Evolutionary conservation across 1,140 invertebrate species (phyloP).

Genomic region (Drosophila kurseongensis): DNA sequence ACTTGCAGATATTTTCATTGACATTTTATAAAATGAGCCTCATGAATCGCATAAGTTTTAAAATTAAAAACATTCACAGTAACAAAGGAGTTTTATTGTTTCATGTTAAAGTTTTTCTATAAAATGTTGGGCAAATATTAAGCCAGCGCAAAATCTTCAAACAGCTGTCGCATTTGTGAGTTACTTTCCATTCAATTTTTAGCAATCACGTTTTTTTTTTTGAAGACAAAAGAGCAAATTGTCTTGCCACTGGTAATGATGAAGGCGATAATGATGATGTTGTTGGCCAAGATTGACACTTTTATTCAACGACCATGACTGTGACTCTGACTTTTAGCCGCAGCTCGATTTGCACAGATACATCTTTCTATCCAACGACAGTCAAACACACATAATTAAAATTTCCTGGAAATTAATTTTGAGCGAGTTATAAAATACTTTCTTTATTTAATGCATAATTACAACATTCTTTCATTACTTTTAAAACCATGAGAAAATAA

Average conservation of each 20-base stretch:
- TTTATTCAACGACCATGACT: conserved; percentile 80
- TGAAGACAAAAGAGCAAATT: conserved; percentile 58
- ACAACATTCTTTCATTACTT: too few relatives aligned
- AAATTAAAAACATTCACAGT: not conserved
- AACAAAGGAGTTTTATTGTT: conserved; percentile 1
- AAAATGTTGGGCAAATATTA: conserved; percentile 32
- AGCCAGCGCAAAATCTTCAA: conserved; percentile 4
- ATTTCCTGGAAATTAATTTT: not conserved
- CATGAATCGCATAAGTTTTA: too few relatives aligned
- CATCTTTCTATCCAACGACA: conserved; percentile 8
- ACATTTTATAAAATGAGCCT: too few relatives aligned
- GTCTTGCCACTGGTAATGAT: conserved; percentile 47
- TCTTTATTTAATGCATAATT: not conserved
- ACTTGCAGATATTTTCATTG: too few relatives aligned
- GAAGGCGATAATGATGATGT: conserved; percentile 52
- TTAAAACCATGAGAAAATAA: too few relatives aligned
- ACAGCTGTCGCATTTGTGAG: conserved; percentile 49
- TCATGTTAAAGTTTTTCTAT: conserved; percentile 2
- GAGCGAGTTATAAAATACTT: not conserved
- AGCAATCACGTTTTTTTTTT: conserved; percentile 22
- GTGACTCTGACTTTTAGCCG: conserved; percentile 45
- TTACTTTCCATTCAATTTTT: conserved; percentile 63
- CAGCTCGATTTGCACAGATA: conserved; percentile 36
- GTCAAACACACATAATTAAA: not conserved
- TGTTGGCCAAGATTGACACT: conserved; percentile 71